These are phyloP conservation scores for Pseudonaja textilis DNA, from an alignment of 2,113 vertebrate genomes.

Conservation along the genomic window DNA sequence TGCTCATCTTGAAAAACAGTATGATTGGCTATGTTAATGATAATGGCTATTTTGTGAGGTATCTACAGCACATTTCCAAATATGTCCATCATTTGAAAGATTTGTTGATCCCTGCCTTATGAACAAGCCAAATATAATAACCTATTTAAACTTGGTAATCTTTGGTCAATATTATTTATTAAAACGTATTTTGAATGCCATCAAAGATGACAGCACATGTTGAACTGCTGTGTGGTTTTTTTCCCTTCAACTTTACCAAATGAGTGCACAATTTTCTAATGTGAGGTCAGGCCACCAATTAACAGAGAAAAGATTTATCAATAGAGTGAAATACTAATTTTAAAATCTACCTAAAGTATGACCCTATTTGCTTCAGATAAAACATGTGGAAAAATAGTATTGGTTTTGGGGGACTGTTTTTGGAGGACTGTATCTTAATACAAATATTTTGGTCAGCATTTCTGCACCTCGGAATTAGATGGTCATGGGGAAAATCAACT, in stretches of 20 bases:
- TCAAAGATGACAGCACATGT: neutral
- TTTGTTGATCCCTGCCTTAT: neutral
- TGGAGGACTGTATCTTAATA: too few species aligned
- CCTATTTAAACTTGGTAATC: neutral
- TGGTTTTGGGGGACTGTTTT: neutral
- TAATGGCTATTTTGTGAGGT: neutral
- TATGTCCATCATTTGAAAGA: neutral
- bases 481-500: neutral
- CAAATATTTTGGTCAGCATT: neutral
- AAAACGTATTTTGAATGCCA: neutral
- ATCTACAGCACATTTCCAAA: neutral
- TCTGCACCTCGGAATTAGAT: neutral
- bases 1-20: neutral
- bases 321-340: neutral
- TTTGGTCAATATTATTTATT: neutral
- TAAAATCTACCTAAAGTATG: neutral
- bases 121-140: neutral
- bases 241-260: neutral
- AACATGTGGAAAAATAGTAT: neutral
- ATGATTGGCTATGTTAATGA: neutral
- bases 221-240: neutral
- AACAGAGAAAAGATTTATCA: neutral
- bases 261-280: neutral
- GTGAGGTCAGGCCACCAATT: neutral
- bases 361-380: neutral